These are phyloP conservation scores for Chrysocyon brachyurus DNA, from an alignment of 2,797 vertebrate species.

Conservation along the genomic window DNA sequence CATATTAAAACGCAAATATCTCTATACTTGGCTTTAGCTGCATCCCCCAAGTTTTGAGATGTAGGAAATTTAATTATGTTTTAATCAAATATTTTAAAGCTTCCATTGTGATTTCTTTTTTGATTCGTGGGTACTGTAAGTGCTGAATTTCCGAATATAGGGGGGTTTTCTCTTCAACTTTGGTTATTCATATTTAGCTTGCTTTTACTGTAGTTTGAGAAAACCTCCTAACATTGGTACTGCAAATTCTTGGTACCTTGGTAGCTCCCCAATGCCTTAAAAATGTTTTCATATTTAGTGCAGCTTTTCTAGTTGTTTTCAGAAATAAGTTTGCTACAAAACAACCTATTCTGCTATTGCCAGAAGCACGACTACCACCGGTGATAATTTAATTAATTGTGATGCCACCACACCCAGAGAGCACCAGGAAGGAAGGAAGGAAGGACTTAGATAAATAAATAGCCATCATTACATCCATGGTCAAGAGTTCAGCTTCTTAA, in stretches of 20 bases:
- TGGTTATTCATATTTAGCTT: slow-evolving; percentile 20
- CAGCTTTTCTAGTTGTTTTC: slow-evolving; percentile 35
- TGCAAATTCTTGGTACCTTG: not conserved
- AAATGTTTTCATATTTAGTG: not conserved
- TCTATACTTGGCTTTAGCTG: not conserved
- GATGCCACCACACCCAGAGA: not conserved
- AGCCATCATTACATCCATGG: not conserved
- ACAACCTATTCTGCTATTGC: not conserved
- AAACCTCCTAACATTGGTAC: not conserved
- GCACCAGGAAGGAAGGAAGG: not conserved
- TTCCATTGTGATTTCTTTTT: slow-evolving; percentile 14
- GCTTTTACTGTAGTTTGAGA: not conserved
- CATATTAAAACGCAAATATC: not conserved
- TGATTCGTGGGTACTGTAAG: not conserved
- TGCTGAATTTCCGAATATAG: not conserved
- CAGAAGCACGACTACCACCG: not conserved
- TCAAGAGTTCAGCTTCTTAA: not conserved
- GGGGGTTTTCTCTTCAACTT: not conserved
- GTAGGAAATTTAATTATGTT: not conserved
- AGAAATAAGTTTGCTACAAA: slow-evolving; percentile 51
- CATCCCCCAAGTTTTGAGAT: not conserved
- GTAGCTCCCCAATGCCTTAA: slow-evolving; percentile 25
- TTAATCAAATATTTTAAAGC: slow-evolving; percentile 31
- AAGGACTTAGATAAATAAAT: not conserved
- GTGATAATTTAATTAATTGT: not conserved